Evolutionary conservation across 2,113 vertebrate genomes (phyloP).

Genomic region (Nothoprocta perdicaria): DNA sequence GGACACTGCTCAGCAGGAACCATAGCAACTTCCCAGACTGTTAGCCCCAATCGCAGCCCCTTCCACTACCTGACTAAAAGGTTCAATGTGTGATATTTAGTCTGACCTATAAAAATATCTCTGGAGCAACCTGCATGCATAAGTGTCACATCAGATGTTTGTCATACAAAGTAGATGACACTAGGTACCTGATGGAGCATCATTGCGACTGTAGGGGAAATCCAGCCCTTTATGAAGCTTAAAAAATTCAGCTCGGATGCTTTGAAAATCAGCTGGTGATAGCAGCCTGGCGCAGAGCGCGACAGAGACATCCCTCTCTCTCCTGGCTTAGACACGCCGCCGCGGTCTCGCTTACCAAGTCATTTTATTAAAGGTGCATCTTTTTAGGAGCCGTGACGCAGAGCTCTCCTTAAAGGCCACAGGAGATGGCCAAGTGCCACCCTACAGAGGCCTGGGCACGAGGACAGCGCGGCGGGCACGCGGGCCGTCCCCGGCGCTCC

Average conservation of each 20-base stretch:
- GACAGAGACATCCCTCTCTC: neutral
- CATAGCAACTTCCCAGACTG: slow-evolving; percentile 34
- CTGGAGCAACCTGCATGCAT: slow-evolving; percentile 64
- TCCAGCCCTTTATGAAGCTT: neutral
- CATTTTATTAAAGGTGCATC: neutral
- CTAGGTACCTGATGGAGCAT: slow-evolving; percentile 36
- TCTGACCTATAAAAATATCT: slow-evolving; percentile 74
- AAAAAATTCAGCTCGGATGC: neutral
- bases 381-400: fast-evolving
- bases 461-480: fast-evolving
- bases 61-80: slow-evolving; percentile 58
- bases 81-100: slow-evolving; percentile 69
- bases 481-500: neutral
- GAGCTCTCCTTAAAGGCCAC: neutral
- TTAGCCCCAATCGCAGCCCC: slow-evolving; percentile 26
- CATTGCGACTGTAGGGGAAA: neutral
- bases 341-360: fast-evolving
- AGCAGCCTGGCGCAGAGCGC: neutral
- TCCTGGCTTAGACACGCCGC: fast-evolving
- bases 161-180: slow-evolving; percentile 54
- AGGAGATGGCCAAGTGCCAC: neutral
- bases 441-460: fast-evolving
- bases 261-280: neutral
- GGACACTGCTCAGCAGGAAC: slow-evolving; percentile 26
- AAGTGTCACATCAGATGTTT: slow-evolving; percentile 71